Conservation (phyloP, 2,888 invertebrate genomes). For the Mantis religiosa region DNA sequence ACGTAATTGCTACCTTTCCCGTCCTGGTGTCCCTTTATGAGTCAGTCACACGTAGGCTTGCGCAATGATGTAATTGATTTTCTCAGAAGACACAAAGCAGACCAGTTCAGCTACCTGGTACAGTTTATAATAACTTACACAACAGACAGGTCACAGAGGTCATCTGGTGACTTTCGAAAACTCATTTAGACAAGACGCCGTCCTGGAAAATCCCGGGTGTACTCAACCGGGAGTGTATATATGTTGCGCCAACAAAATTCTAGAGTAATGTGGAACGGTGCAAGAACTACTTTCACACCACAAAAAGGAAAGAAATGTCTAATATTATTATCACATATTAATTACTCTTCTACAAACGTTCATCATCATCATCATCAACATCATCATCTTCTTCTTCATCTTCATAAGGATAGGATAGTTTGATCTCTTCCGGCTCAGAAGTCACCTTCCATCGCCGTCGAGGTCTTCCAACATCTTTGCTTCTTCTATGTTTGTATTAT, state of each 20-base stretch:
- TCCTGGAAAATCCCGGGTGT: background rate
- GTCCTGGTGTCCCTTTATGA: background rate
- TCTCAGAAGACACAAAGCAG: background rate
- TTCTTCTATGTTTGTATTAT: no score
- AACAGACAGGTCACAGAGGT: background rate
- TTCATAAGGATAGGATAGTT: no score
- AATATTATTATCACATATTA: no score
- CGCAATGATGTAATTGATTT: background rate
- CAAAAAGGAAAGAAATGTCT: no score
- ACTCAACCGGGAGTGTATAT: background rate
- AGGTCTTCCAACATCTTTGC: no score
- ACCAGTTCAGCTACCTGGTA: background rate
- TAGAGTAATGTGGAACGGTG: no score
- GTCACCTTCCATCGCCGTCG: no score
- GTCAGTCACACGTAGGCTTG: background rate
- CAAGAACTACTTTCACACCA: no score
- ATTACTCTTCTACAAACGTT: no score
- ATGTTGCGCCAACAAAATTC: background rate
- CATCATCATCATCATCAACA: no score
- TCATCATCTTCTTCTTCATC: no score
- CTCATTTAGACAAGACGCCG: background rate
- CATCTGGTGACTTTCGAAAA: background rate
- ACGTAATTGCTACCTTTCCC: background rate
- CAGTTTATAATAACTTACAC: background rate
- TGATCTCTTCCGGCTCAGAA: no score